These are phyloP conservation scores for Melanotaenia pygmaea DNA, from an alignment of 2,797 vertebrate species.

Conservation along the genomic window DNA sequence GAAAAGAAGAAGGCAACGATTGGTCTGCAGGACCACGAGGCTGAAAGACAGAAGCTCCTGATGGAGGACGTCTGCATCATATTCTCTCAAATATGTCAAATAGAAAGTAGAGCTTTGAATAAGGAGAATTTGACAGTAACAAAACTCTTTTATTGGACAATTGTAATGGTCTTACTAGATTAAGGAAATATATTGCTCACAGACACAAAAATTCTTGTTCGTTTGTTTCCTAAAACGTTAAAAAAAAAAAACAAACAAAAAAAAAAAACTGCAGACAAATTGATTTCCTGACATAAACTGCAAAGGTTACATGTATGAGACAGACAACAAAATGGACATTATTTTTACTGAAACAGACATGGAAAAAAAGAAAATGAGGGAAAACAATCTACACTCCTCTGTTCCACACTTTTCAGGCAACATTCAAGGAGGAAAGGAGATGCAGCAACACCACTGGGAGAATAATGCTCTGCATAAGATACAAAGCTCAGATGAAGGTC, in stretches of 20 bases:
- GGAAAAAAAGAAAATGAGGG: not conserved
- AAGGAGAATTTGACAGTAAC: not conserved
- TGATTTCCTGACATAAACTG: not conserved
- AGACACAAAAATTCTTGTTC: not conserved
- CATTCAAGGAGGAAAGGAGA: slow-evolving; percentile 38
- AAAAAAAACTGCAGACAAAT: not conserved
- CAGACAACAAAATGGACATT: not conserved
- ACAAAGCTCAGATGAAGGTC: slow-evolving; percentile 30
- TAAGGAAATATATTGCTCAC: not conserved
- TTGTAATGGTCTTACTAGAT: too few species aligned
- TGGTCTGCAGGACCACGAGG: slow-evolving; percentile 3
- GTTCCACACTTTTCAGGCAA: slow-evolving; percentile 50
- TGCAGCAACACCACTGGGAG: slow-evolving; percentile 42
- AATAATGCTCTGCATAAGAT: slow-evolving; percentile 28
- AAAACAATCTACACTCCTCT: slow-evolving; percentile 15
- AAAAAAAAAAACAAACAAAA: not conserved
- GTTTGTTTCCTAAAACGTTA: not conserved
- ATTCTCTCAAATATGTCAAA: slow-evolving; percentile 5
- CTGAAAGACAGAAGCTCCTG: slow-evolving; percentile 5
- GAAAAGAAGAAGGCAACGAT: slow-evolving; percentile 22
- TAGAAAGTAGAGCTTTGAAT: not conserved
- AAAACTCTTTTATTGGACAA: not conserved
- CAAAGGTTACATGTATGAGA: not conserved
- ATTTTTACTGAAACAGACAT: slow-evolving; percentile 7
- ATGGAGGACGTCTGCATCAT: slow-evolving; percentile 16